These are phyloP conservation scores for Drosophila nannoptera DNA, from an alignment of 1,140 invertebrate genomes.

Conservation along the genomic window DNA sequence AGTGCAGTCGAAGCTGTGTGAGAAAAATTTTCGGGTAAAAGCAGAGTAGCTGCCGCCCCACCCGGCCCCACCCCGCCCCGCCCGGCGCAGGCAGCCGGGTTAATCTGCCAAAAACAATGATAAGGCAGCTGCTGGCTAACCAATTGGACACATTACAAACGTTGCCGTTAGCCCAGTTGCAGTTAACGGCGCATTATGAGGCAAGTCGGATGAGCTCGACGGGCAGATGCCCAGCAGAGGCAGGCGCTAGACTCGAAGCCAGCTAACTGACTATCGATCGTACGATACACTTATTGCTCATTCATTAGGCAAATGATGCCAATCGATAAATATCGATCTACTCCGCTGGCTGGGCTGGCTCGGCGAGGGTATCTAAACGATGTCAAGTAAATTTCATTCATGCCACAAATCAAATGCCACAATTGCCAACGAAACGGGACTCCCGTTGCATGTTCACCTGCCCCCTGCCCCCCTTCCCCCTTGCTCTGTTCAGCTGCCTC, in stretches of 20 bases:
- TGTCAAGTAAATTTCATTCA: constrained; percentile 57
- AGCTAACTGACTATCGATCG: too few relatives aligned
- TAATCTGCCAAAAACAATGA: constrained; percentile 42
- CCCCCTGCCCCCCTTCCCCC: not conserved
- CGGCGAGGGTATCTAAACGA: constrained; percentile 6
- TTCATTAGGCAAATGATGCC: too few relatives aligned
- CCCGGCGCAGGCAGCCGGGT: constrained; percentile 1
- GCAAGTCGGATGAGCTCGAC: not conserved
- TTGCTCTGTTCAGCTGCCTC: constrained; percentile 16
- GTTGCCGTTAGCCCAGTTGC: constrained; percentile 55
- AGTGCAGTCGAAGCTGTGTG: constrained; percentile 45
- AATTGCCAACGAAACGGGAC: constrained; percentile 16
- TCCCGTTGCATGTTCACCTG: not conserved
- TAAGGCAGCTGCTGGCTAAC: constrained; percentile 29
- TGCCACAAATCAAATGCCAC: constrained; percentile 44
- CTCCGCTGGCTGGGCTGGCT: too few relatives aligned
- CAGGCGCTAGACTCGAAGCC: too few relatives aligned
- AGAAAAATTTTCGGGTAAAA: constrained; percentile 53
- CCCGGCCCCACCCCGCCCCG: not conserved
- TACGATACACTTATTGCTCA: too few relatives aligned
- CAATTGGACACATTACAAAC: constrained; percentile 65
- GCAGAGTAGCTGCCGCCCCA: constrained; percentile 34
- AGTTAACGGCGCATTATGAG: constrained; percentile 51
- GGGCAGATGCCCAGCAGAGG: not conserved
- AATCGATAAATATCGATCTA: not conserved